Base-by-base conservation (phyloP, 1,140 invertebrate genomes). In the Magallana gigas region DNA sequence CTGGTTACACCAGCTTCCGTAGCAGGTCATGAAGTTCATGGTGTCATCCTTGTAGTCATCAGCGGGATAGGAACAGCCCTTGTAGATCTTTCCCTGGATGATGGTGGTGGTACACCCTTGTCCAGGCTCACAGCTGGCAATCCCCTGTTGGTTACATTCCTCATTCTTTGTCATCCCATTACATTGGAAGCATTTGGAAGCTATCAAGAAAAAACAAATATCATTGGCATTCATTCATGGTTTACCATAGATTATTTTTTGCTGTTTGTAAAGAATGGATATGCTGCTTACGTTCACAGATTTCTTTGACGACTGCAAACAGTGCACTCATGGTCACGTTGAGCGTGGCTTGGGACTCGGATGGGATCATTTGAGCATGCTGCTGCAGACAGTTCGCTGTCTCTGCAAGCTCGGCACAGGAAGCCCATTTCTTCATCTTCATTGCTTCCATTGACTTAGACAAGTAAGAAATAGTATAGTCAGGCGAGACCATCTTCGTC, bases 41-140 rank as follows among this genome's bases (percentile, higher is more conserved):
- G 36, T 81, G 14, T 87, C 56, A 14, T 82, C 86, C 5, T 18
- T 48, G 57, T 80, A 59, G 14, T 71, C 85, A 58, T 86, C 23
- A 8, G 23, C n/a, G 36, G 68, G 71, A 56, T 84, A 87, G 11
- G 58, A 8, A 87, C 86, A 87, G 6, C 86, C 86, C 57, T 87
- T 87, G 57, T 68, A 36, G 5, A 87, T 71, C 62, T 57, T 71
- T 23, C 58, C 62, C 0, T 84, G 16, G 5, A 23, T 62, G n/a
- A 60, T 29, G 1, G 14, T 16, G 2, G 86, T 87, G 62, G 18
- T 83, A 84, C 86, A 87, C 14, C 85, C 68, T 59, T 87, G 68
- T 8, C 68, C 68, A 11, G 68, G 23, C 8, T 76, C 18, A 57
- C 81, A 83, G 56, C 16, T 83, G 4, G 9, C 16, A 3, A 58